Evolutionary conservation across 2,797 vertebrate genomes (phyloP).

Genomic region (Toxotes lorentzi): DNA sequence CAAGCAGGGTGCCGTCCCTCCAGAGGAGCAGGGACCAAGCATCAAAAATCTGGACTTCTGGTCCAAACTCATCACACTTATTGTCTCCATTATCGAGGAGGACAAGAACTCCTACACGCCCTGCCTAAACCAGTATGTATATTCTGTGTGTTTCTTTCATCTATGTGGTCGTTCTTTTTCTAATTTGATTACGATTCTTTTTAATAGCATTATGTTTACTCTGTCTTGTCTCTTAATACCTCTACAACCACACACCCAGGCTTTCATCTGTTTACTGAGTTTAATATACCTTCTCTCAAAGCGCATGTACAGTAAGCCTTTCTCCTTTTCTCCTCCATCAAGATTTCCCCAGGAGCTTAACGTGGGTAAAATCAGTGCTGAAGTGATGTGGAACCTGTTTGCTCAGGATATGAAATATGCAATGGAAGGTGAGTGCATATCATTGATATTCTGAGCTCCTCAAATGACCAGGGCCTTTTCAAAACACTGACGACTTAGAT

Average conservation of each 20-base stretch:
- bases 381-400: constrained; percentile 99
- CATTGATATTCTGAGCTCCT: not conserved
- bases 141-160: not conserved
- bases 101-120: constrained; percentile 99
- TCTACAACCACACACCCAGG: not conserved
- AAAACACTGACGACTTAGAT: constrained; percentile 4
- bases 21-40: constrained; percentile 97
- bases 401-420: constrained; percentile 99
- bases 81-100: constrained; percentile 98
- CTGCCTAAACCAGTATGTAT: constrained; percentile 96
- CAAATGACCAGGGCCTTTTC: not conserved
- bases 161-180: not conserved
- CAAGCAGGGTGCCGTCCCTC: constrained; percentile 95
- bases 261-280: constrained; percentile 7
- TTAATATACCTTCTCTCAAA: constrained; percentile 17
- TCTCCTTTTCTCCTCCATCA: constrained; percentile 33
- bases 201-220: constrained; percentile 3
- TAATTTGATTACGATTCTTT: constrained; percentile 1
- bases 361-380: constrained; percentile 98
- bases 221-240: not conserved
- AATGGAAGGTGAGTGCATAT: constrained; percentile 93
- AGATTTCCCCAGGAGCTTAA: constrained; percentile 99
- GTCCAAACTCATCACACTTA: constrained; percentile 99
- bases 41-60: constrained; percentile 99
- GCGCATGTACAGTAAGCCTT: not conserved